These are phyloP conservation scores for Metallyticus violacea DNA, from an alignment of 2,888 invertebrate species.

Conservation along the genomic window DNA sequence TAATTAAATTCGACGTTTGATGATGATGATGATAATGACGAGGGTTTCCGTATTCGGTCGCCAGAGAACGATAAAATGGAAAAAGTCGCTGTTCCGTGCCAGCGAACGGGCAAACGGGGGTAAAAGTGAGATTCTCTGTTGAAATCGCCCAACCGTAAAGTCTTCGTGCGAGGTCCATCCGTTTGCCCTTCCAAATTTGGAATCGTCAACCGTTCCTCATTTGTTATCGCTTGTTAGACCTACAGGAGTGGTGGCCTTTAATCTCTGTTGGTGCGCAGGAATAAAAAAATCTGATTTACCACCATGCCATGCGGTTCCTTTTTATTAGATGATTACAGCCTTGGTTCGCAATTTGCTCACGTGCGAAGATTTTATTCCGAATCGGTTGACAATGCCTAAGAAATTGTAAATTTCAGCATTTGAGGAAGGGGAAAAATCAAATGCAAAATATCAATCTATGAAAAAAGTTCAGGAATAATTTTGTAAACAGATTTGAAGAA, in stretches of 20 bases:
- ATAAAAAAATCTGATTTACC: background rate
- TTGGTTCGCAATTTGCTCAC: no score
- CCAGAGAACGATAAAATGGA: background rate
- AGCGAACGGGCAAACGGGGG: background rate
- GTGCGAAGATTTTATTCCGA: no score
- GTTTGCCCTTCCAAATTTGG: background rate
- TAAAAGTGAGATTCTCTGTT: background rate
- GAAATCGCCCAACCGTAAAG: background rate
- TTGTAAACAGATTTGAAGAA: no score
- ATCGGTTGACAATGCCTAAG: no score
- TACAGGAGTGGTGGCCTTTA: background rate
- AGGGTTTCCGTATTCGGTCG: no score
- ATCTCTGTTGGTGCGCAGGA: background rate
- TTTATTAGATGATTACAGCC: background rate
- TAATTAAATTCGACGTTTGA: background rate
- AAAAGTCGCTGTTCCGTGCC: background rate
- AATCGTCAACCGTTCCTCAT: background rate
- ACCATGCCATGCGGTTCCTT: background rate
- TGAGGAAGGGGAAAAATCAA: no score
- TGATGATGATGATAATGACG: no score
- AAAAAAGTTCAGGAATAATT: no score
- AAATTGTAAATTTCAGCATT: no score
- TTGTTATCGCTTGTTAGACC: no score
- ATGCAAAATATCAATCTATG: no score
- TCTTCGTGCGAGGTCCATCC: background rate